Evolutionary conservation across 2,888 invertebrate species (phyloP).

Genomic region (Danaus chrysippus): DNA sequence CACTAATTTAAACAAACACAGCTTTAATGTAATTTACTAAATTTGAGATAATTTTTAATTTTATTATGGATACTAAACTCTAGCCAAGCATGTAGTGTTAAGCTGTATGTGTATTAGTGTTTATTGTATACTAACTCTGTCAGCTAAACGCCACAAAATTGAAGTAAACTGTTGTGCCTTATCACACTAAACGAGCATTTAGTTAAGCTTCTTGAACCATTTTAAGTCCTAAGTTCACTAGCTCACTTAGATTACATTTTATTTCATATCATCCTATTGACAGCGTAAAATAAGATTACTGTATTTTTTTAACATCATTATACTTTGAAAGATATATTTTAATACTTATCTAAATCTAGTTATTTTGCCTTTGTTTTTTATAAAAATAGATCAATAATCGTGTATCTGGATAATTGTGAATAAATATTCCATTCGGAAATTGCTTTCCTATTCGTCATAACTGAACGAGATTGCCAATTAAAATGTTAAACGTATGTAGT

Average conservation of each 20-base stretch:
- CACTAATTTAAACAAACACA: too few species aligned
- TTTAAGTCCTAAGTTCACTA: neutral
- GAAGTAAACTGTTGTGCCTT: constrained; percentile 3
- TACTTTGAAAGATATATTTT: too few species aligned
- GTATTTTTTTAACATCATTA: too few species aligned
- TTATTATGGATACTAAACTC: neutral
- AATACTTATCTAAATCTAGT: too few species aligned
- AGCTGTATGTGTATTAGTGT: neutral
- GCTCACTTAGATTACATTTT: neutral
- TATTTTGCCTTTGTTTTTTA: too few species aligned
- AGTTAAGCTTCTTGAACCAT: neutral
- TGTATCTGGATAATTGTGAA: neutral
- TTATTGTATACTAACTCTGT: too few species aligned
- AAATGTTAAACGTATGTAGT: neutral
- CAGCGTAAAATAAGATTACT: neutral
- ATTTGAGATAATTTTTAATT: too few species aligned
- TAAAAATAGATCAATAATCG: too few species aligned
- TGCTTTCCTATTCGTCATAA: constrained; percentile 1
- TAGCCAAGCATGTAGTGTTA: neutral
- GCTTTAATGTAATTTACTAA: too few species aligned
- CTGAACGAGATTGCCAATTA: neutral
- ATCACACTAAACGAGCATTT: neutral
- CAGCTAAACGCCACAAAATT: neutral
- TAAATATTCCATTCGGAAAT: neutral
- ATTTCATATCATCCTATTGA: neutral